Evolutionary conservation across 2,888 invertebrate species (phyloP), one percentile per base, ranked within the genome.

Genomic region (Drosophila monieri): DNA sequence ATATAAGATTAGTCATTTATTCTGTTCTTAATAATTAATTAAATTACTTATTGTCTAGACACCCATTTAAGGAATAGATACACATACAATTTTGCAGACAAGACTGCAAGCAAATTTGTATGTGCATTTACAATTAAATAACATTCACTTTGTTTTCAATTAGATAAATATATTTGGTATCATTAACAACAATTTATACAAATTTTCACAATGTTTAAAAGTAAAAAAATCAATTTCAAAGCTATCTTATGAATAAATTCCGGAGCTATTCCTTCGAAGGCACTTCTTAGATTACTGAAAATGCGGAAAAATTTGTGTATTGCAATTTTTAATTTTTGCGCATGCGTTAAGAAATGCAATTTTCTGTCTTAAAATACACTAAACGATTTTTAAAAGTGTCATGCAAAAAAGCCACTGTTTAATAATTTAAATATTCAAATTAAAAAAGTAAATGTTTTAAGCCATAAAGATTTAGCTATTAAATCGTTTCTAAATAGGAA

Each of bases 31-130:
- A 37, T 10, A 1, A 9, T 44, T 55, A 27, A 3, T 21, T 43
- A 21, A 6, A 35, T 2, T 9, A 21, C 9, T 15, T 60, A 30
- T n/a, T 2, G n/a, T 46, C 30, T 60, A 56, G 57, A 46, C 46
- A 47, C 15, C 27, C 43, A 43, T 43, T 43, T 47, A 3, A 4
- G 25, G 35, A 18, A 60, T 39, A 60, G 35, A 49, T 62, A 18
- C 60, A 62, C 47, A 43, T 56, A 60, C 39, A 60, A 60, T 18
- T 56, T 60, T 47, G 60, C 60, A 60, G 60, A 60, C 60, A 56
- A 12, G 44, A 30, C 14, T 9, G 46, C 6, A 8, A 46, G 56
- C 56, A 60, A 60, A 56, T 30, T 60, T 60, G 25, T 46, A 41
- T 47, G 46, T 41, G 47, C 46, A 56, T 56, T 60, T 47, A 56